Evolutionary conservation across 2,888 invertebrate genomes (phyloP), one percentile per base, ranked within the genome.

Genomic region (Baronia brevicornis): DNA sequence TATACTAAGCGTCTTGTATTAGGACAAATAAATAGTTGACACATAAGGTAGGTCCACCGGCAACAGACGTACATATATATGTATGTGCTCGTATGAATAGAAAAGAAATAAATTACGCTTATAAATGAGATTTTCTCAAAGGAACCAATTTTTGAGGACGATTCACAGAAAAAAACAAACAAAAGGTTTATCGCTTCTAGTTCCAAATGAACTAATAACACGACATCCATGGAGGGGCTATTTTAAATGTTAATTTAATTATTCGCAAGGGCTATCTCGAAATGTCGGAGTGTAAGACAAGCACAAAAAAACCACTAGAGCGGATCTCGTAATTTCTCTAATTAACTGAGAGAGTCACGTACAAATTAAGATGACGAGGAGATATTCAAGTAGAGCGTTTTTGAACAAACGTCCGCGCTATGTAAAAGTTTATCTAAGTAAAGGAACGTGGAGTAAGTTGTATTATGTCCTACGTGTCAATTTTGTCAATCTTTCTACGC

Each of bases 331-430:
- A 80, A 82, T 82, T 78, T 71, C 64, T 59, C 70, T 78, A 82
- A 82, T 82, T 82, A 80, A 73, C 74, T 69, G 60, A 43, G 51
- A 45, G 64, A 70, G 74, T 75, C 77, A 80, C 78, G 80, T 79
- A 71, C 69, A 73, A 80, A 78, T 79, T 74, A 75, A 79, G 75
- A 77, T 67, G 67, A 70, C 57, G 68, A 60, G 63, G 67, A 73
- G 74, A 69, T 72, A 70, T 66, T 60, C 64, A 62, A 58, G 51
- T 48, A 46, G 50, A 46, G 48, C 46, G 37, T 48, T 59, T 48
- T 45, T 45, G 48, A 58, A 54, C 48, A 51, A 70, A 68, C 57
- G 60, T 57, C 41, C 40, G 47, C 51, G 56, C 48, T 47, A 51
- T 55, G 52, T 51, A 49, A 61, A 63, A 57, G 54, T 48, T 61